phyloP scores from a whole-genome alignment of 1,140 invertebrate genomes.

The Achatina immaculata region DNA sequence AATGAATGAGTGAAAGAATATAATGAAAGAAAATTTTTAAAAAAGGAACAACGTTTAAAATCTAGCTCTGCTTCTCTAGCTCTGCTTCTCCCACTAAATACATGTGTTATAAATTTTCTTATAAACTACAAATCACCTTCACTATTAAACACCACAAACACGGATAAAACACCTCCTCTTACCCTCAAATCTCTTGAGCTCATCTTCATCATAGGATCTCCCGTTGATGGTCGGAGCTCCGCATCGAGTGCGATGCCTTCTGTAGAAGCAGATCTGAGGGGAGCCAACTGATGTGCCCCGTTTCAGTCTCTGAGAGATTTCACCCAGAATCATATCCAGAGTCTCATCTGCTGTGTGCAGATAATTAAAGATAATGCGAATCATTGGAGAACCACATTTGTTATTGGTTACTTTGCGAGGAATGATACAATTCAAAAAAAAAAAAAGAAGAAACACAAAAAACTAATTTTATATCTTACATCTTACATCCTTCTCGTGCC shows the following conservation, averaged over 20 bases:
- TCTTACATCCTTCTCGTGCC: too few species aligned
- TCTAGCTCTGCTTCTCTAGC: too few species aligned
- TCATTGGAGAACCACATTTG: background rate
- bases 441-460: too few species aligned
- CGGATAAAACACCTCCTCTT: background rate
- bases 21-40: too few species aligned
- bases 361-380: background rate
- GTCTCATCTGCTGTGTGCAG: constrained; percentile 13
- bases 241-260: background rate
- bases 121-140: background rate
- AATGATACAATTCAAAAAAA: too few species aligned
- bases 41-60: too few species aligned
- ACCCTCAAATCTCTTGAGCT: constrained; percentile 28
- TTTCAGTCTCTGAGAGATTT: background rate
- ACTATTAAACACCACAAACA: background rate
- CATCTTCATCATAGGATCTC: constrained; percentile 17
- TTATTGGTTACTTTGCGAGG: background rate
- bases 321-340: constrained; percentile 23
- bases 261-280: background rate
- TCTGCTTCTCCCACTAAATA: too few species aligned
- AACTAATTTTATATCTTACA: too few species aligned
- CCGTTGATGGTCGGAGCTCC: constrained; percentile 37
- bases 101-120: too few species aligned
- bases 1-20: too few species aligned
- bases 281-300: background rate